A percentile compares a stretch with the other conserved stretches of the same genome.
phyloP scores from a whole-genome alignment of 2,113 vertebrate species.

The Eleginops maclovinus region DNA sequence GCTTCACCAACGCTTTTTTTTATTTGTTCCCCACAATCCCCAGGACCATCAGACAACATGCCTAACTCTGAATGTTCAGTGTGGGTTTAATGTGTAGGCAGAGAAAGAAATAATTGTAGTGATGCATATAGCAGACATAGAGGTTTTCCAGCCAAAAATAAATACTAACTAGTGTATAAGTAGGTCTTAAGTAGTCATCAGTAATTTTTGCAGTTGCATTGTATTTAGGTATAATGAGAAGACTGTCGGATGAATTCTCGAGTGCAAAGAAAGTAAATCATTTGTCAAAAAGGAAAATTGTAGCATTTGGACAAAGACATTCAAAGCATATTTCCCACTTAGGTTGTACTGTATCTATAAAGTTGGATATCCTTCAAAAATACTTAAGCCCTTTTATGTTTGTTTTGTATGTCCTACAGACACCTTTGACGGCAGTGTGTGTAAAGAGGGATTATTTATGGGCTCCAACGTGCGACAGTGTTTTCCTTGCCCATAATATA shows the following conservation, averaged over 20 bases:
- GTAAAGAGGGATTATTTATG: slow-evolving; percentile 61
- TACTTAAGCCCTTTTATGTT: slow-evolving; percentile 13
- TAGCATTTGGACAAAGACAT: neutral
- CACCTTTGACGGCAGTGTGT: slow-evolving; percentile 27
- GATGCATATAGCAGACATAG: neutral
- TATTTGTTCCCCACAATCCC: neutral
- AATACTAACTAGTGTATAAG: neutral
- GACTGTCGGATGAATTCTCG: neutral
- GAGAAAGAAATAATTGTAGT: neutral
- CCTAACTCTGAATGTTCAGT: neutral
- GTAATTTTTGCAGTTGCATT: slow-evolving; percentile 6
- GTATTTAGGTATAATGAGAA: neutral
- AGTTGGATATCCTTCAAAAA: slow-evolving; percentile 10
- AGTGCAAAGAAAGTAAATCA: neutral
- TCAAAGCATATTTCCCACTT: neutral
- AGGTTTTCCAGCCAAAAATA: neutral
- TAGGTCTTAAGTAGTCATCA: slow-evolving; percentile 18
- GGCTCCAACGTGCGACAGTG: slow-evolving; percentile 23
- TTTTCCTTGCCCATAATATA: slow-evolving; percentile 51
- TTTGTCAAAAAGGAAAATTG: neutral
- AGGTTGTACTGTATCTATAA: neutral
- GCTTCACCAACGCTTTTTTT: neutral
- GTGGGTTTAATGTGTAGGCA: slow-evolving; percentile 8
- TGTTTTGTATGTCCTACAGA: slow-evolving; percentile 39
- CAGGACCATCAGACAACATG: slow-evolving; percentile 6